phyloP scores from a whole-genome alignment of 2,888 invertebrate genomes.

The Schrankia costaestrigalis region DNA sequence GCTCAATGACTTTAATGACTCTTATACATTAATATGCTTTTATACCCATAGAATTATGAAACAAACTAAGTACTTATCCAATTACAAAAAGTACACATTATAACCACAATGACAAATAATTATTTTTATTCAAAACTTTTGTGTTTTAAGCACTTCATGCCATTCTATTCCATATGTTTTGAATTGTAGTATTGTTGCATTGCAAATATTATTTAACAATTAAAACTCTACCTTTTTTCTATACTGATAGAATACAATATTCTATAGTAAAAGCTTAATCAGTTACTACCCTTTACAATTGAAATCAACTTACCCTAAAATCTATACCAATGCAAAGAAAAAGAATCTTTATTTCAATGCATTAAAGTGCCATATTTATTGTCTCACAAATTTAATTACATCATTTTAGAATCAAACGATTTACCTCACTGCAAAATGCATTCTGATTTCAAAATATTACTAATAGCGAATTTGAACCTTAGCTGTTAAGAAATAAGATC shows the following conservation, averaged over 20 bases:
- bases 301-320: too few species aligned
- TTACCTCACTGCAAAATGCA: too few species aligned
- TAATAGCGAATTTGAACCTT: constrained; percentile 4
- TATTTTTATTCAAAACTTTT: constrained; percentile 33
- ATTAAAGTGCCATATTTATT: background rate
- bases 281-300: too few species aligned
- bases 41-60: constrained; percentile 28
- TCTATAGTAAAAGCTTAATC: background rate
- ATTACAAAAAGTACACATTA: constrained; percentile 35
- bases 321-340: background rate
- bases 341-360: background rate
- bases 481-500: background rate
- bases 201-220: background rate
- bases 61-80: constrained; percentile 40
- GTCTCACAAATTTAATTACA: background rate
- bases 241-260: rapidly evolving
- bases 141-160: constrained; percentile 43
- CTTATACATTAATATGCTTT: constrained; percentile 27
- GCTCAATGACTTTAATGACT: constrained; percentile 13
- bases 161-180: constrained; percentile 58
- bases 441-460: too few species aligned
- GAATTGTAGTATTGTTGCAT: constrained; percentile 26
- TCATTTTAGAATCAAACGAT: too few species aligned
- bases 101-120: constrained; percentile 56
- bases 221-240: too few species aligned